These are phyloP conservation scores for Phymatocera aterrima DNA, from an alignment of 2,888 invertebrate species.

Conservation along the genomic window DNA sequence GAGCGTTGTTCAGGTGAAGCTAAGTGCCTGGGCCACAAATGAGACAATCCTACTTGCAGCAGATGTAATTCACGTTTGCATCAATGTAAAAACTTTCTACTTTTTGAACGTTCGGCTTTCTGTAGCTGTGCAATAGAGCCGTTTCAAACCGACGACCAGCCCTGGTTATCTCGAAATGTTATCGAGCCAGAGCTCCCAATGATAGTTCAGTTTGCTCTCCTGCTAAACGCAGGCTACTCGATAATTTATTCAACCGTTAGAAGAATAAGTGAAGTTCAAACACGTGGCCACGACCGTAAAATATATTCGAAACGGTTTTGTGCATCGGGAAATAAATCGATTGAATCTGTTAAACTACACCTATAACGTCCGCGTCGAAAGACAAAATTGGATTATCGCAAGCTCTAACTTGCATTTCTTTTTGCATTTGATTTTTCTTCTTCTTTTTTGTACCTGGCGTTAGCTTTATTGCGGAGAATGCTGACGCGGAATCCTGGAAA, in stretches of 20 bases:
- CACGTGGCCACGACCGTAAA: slow-evolving; percentile 22
- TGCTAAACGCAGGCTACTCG: not conserved
- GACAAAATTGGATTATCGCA: not conserved
- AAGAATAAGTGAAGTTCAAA: slow-evolving; percentile 3
- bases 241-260: not conserved
- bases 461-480: not conserved
- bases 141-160: slow-evolving; percentile 5
- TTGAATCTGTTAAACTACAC: not conserved
- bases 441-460: not conserved
- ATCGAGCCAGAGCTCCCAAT: not conserved
- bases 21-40: not conserved
- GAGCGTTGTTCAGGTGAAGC: not conserved
- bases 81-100: not conserved
- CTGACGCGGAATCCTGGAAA: not conserved
- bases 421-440: not conserved
- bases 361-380: not conserved
- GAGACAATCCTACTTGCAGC: not conserved
- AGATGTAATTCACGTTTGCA: not conserved
- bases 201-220: not conserved
- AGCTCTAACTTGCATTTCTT: not conserved
- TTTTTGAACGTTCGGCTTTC: not conserved
- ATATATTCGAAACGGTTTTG: slow-evolving; percentile 16
- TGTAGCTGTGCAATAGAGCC: not conserved
- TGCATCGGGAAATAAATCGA: slow-evolving; percentile 26
- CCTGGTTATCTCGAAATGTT: not conserved